A percentile compares a stretch with the other conserved stretches of the same genome.
Evolutionary conservation across 2,888 invertebrate genomes (phyloP).

Genomic region (Scaptomyza tumidula): DNA sequence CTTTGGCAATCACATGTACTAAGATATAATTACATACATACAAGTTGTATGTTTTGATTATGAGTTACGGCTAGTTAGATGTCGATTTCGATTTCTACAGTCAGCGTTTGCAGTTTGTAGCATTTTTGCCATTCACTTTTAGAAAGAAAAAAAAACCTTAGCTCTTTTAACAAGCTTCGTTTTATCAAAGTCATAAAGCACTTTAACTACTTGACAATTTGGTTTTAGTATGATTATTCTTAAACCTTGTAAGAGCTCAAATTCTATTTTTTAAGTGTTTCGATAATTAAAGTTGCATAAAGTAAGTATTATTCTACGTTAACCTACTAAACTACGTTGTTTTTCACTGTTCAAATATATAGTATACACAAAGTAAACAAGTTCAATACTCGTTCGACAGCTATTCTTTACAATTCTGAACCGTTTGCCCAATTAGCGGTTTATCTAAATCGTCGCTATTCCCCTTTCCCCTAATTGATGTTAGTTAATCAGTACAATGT

Average conservation of each 20-base stretch:
- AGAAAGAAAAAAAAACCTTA: not conserved
- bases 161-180: not conserved
- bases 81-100: not conserved
- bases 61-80: conserved; percentile 6
- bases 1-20: conserved; percentile 11
- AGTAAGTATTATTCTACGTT: not conserved
- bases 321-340: not conserved
- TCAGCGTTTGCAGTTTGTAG: not conserved
- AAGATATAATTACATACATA: conserved; percentile 19
- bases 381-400: not conserved
- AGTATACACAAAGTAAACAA: not conserved
- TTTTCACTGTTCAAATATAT: not conserved
- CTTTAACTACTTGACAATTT: not conserved
- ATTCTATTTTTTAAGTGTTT: conserved; percentile 3
- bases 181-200: too few species aligned
- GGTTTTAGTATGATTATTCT: not conserved
- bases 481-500: not conserved
- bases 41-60: conserved; percentile 17
- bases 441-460: conserved; percentile 6
- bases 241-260: not conserved
- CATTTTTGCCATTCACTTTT: conserved; percentile 1
- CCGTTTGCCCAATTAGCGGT: conserved; percentile 12
- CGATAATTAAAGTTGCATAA: not conserved
- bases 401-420: not conserved
- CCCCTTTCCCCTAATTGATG: conserved; percentile 1